Percentiles rank a stretch among this genome's conserved stretches.
Conservation (phyloP, 2,797 vertebrate genomes). For the Spinus pinus region DNA sequence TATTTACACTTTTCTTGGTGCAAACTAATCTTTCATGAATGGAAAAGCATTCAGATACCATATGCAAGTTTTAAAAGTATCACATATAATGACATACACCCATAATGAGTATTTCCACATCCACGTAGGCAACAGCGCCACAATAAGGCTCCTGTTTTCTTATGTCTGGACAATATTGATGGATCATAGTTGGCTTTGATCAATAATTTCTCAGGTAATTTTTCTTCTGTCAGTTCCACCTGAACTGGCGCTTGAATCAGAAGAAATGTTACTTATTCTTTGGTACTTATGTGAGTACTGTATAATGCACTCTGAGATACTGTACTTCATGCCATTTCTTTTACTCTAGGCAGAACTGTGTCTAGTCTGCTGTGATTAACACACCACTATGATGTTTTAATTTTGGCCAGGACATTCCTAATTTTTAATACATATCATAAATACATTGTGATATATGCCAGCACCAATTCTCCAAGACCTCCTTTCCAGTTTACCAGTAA, state of each 20-base stretch:
- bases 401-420: background rate
- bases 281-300: background rate
- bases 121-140: accelerated
- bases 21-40: background rate
- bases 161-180: background rate
- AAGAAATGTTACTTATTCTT: background rate
- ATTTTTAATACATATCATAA: background rate
- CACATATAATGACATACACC: background rate
- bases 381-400: background rate
- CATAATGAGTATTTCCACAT: background rate
- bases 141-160: background rate
- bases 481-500: background rate
- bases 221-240: background rate
- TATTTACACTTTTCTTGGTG: background rate
- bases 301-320: background rate
- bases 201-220: background rate
- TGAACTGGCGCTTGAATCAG: background rate
- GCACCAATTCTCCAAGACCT: background rate
- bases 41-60: background rate
- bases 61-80: background rate
- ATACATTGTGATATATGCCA: background rate
- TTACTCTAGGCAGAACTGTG: background rate
- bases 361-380: background rate
- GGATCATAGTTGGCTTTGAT: background rate
- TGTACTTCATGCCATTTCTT: background rate